These are phyloP conservation scores for Brachypalpus laphriformis DNA, from an alignment of 2,888 invertebrate species.

Conservation along the genomic window DNA sequence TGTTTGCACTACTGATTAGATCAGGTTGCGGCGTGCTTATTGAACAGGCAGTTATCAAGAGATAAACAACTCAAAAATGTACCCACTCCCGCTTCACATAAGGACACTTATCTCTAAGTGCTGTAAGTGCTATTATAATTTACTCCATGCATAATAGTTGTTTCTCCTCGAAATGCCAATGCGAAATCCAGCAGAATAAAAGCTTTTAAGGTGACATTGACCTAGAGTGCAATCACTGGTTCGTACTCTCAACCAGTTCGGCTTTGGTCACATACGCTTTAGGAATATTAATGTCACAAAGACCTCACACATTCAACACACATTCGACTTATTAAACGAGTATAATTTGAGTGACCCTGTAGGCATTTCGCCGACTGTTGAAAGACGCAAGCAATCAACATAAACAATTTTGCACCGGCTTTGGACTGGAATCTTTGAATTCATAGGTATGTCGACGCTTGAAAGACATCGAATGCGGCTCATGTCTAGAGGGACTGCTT, in stretches of 20 bases:
- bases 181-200: background rate
- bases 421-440: background rate
- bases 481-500: background rate
- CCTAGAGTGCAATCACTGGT: slow-evolving; percentile 22
- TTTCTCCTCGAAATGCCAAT: background rate
- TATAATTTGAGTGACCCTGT: background rate
- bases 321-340: background rate
- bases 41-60: background rate
- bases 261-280: background rate
- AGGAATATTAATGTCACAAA: slow-evolving; percentile 28
- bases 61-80: background rate
- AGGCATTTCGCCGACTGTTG: background rate
- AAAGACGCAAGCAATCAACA: background rate
- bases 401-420: background rate
- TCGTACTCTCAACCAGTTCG: background rate
- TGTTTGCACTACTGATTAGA: background rate
- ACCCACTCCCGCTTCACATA: background rate
- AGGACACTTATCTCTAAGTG: background rate
- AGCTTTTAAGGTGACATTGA: slow-evolving; percentile 26
- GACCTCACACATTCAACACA: slow-evolving; percentile 1
- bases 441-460: background rate
- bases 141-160: background rate
- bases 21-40: background rate
- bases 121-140: background rate
- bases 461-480: background rate